Conservation (phyloP, 2,797 vertebrate genomes). For the Semaprochilodus insignis region DNA sequence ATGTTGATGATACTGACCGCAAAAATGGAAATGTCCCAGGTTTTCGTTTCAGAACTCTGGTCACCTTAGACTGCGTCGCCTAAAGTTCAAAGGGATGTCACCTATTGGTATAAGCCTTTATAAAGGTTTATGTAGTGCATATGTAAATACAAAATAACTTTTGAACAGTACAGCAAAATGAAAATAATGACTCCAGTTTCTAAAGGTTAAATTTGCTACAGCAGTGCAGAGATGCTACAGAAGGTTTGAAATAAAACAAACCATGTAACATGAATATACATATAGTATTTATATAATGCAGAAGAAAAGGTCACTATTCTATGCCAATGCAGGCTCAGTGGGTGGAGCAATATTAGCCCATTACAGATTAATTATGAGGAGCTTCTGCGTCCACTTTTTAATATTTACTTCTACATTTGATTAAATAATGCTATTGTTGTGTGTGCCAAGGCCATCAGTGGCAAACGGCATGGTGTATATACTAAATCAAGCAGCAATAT, state of each 20-base stretch:
- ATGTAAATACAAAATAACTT: background rate
- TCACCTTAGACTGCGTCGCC: too few relatives aligned
- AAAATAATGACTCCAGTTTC: background rate
- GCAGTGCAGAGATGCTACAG: too few relatives aligned
- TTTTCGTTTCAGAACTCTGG: too few relatives aligned
- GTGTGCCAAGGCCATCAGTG: slow-evolving; percentile 17
- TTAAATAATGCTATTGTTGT: slow-evolving; percentile 24
- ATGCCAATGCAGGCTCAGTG: slow-evolving; percentile 18
- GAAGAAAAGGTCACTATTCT: slow-evolving; percentile 44
- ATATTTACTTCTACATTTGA: slow-evolving; percentile 13
- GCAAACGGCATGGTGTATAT: slow-evolving; percentile 4
- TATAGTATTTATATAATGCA: slow-evolving; percentile 28
- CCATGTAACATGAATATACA: slow-evolving; percentile 35
- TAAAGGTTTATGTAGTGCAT: too few relatives aligned
- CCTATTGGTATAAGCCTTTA: too few relatives aligned
- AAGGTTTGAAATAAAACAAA: slow-evolving; percentile 33
- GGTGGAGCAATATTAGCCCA: slow-evolving; percentile 27
- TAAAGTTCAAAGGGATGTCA: too few relatives aligned
- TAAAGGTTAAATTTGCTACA: background rate
- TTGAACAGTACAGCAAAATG: background rate
- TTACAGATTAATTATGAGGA: slow-evolving; percentile 12
- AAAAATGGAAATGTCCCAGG: too few relatives aligned
- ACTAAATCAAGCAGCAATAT: slow-evolving; percentile 6
- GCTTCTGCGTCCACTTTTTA: slow-evolving; percentile 22
- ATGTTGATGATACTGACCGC: too few relatives aligned